Evolutionary conservation across 2,797 vertebrate species (phyloP).

Genomic region (Pempheris klunzingeri): DNA sequence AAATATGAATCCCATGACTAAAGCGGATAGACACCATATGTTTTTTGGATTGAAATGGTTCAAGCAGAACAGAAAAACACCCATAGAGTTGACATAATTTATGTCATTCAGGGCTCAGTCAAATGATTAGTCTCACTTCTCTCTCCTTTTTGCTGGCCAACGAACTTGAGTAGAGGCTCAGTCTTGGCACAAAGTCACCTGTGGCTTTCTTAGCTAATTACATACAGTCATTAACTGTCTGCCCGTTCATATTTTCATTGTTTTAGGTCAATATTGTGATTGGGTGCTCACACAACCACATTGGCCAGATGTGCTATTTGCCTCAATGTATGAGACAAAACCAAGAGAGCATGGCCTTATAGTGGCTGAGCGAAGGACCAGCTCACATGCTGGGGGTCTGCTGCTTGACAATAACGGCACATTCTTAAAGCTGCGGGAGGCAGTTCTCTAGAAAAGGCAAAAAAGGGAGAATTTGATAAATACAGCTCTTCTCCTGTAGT

Average conservation of each 20-base stretch:
- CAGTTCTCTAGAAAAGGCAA: too few relatives aligned
- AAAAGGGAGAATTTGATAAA: too few relatives aligned
- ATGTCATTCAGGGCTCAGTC: constrained; percentile 65
- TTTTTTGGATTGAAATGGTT: constrained; percentile 80
- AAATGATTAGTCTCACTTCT: constrained; percentile 62
- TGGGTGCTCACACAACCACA: constrained; percentile 1
- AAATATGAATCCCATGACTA: constrained; percentile 82
- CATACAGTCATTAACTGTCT: constrained; percentile 36
- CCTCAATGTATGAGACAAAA: constrained; percentile 5
- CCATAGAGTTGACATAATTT: constrained; percentile 78
- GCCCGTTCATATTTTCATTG: constrained; percentile 11
- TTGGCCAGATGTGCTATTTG: constrained; percentile 7
- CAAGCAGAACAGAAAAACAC: constrained; percentile 78
- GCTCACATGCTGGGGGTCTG: neutral
- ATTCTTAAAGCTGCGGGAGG: too few relatives aligned
- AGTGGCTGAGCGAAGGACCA: neutral
- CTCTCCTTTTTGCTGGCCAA: constrained; percentile 36
- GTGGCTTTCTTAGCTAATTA: constrained; percentile 52
- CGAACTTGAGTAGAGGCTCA: constrained; percentile 32
- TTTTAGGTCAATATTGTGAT: constrained; percentile 23
- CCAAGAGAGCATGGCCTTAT: constrained; percentile 1
- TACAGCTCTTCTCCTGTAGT: too few relatives aligned
- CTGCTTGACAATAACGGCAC: constrained; percentile 15
- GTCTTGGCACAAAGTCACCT: constrained; percentile 29
- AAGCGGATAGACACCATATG: constrained; percentile 81